Evolutionary conservation across 2,797 vertebrate species (phyloP), one percentile per base, ranked within the genome.

Genomic region (Crocidura indochinensis): DNA sequence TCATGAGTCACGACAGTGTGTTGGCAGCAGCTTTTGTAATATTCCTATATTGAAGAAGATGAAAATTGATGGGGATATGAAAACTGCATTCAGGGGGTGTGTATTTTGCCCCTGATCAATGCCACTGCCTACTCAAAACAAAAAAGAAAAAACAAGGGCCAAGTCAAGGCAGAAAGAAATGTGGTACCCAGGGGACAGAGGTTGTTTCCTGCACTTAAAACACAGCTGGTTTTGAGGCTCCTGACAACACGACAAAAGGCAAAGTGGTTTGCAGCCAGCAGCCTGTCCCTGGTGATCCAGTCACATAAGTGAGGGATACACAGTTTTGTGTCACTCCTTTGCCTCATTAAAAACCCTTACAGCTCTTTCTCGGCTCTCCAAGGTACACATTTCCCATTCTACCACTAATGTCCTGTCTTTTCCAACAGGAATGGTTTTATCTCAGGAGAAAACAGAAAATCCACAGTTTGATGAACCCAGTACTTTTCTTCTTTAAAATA

Each of bases 111-210:
- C 79, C 67, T 91, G 17, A 62, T 60, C 79, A 88, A 62, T 79
- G 69, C 84, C 27, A 68, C 29, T 91, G 12, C 44, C 73, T 73
- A 74, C 68, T 74, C 68, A 87, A 75, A 68, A 53, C 49, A 20
- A 88, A 74, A 88, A 75, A 64, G 47, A 80, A 71, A 75, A 94
- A 83, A 44, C 10, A 26, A 56, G 60, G 44, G 67, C 75, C 51
- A 87, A 88, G 68, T 49, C 69, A 73, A 29, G 46, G 47, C 19
- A 72, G 53, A 86, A 71, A 89, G 69, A 93, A 87, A 77, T 77
- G 87, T 29, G 60, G 47, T 60, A 49, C 56, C 38, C 47, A 67
- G 46, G 3, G 47, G 56, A 60, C 19, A 65, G 24, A 10, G 10
- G 26, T 26, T 65, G 64, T 65, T 12, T 26, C 64, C 64, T 26